Evolutionary conservation across 1,140 invertebrate species (phyloP).

Genomic region (Achroia grisella): DNA sequence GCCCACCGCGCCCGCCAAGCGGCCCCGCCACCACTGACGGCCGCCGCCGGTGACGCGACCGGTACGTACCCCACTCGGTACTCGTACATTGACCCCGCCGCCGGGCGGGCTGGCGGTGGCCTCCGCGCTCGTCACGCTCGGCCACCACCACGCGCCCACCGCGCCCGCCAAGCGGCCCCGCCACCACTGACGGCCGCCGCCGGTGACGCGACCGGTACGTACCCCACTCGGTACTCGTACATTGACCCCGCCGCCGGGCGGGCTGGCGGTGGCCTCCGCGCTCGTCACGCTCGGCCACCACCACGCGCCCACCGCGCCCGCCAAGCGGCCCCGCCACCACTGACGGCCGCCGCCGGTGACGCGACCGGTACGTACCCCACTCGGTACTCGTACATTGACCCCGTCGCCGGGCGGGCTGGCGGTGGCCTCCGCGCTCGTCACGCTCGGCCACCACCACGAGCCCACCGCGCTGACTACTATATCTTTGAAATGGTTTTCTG

Average conservation of each 20-base stretch:
- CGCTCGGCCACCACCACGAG: not conserved
- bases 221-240: no score
- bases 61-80: no score
- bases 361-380: not conserved
- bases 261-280: conserved; percentile 25
- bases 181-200: conserved; percentile 10
- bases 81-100: no score
- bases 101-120: conserved; percentile 22
- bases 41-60: not conserved
- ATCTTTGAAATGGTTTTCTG: conserved; percentile 10
- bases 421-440: not conserved
- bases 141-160: not conserved
- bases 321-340: conserved; percentile 12
- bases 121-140: conserved; percentile 79
- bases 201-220: not conserved
- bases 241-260: not conserved
- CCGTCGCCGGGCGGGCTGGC: not conserved
- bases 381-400: no score
- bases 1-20: conserved; percentile 4
- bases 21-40: conserved; percentile 14
- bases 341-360: not conserved
- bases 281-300: conserved; percentile 78
- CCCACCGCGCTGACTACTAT: conserved; percentile 6
- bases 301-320: not conserved
- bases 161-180: conserved; percentile 8